phyloP scores from a whole-genome alignment of 2,797 vertebrate genomes.

The Lagocephalus sceleratus region DNA sequence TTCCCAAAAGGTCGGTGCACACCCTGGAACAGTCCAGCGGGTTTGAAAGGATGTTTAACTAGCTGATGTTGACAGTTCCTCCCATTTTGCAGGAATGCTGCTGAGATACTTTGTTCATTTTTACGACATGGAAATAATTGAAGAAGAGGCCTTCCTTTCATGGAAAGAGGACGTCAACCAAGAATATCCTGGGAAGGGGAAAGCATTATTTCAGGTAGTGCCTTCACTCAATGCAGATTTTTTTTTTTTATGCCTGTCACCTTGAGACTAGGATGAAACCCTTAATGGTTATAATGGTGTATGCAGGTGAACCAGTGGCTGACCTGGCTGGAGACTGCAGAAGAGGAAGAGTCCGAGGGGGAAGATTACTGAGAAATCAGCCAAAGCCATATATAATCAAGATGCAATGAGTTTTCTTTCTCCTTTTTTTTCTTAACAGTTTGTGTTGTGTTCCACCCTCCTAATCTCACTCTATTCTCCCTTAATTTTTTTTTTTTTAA shows the following conservation, averaged over 20 bases:
- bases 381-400: conserved; percentile 79
- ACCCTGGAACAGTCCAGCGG: no score
- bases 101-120: conserved; percentile 97
- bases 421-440: conserved; percentile 2
- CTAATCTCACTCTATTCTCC: background rate
- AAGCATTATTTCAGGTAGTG: conserved; percentile 97
- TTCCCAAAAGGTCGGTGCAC: conserved; percentile 90
- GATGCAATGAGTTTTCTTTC: conserved; percentile 75
- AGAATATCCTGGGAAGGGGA: conserved; percentile 98
- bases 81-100: conserved; percentile 86
- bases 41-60: no score
- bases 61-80: background rate
- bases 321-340: conserved; percentile 98
- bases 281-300: background rate
- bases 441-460: background rate
- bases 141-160: conserved; percentile 98
- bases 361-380: conserved; percentile 93
- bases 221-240: background rate
- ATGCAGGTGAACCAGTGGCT: conserved; percentile 97
- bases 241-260: no score
- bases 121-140: conserved; percentile 99
- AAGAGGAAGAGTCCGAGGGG: conserved; percentile 98
- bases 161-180: conserved; percentile 99
- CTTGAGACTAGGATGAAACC: background rate
- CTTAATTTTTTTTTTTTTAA: conserved; percentile 69